Base-by-base conservation (phyloP, 2,113 vertebrate genomes). In the Proterorhinus semilunaris region DNA sequence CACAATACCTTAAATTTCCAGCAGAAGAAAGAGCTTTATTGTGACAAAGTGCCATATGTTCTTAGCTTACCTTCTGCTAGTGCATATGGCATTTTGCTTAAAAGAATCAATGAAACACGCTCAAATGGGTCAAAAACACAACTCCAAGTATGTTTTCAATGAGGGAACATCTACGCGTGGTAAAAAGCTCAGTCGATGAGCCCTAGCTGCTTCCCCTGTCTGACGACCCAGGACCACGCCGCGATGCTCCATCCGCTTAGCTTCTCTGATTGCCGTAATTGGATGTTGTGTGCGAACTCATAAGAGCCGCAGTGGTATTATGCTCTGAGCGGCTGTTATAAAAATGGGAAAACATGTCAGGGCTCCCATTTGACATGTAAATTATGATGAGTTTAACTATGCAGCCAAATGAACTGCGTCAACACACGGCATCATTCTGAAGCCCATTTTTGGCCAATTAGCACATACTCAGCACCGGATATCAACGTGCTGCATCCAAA, bases 371-470 rank as follows among this genome's bases (percentile, higher is more conserved):
- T 62, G 63, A 5, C 66, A 68, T 72, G 59, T 76, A 86, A 87
- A 87, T 86, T 83, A 83, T 71, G 71, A 82, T 75, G 75, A 78
- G 79, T 76, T 85, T 87, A 89, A 89, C 82, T 78, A 4, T 67
- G 54, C 65, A 52, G 71, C 68, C 79, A 85, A 85, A 82, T 84
- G 75, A 85, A 83, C 84, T 82, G 80, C 72, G 27, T 36, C 2
- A 3, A 76, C 69, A 74, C 72, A 71, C 43, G 52, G 64, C 7
- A 36, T 64, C 69, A 73, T 75, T 81, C 70, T 80, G 66, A 59
- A 82, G 79, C 79, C 74, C 63, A 71, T 80, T 89, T 87, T 75
- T 68, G 80, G 57, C 65, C 82, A 87, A 83, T 89, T 88, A 86
- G 83, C 75, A 65, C 59, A 6, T 45, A 82, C 80, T 85, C 77